phyloP scores from a whole-genome alignment of 1,140 invertebrate species.

The Drosophila ironensis region DNA sequence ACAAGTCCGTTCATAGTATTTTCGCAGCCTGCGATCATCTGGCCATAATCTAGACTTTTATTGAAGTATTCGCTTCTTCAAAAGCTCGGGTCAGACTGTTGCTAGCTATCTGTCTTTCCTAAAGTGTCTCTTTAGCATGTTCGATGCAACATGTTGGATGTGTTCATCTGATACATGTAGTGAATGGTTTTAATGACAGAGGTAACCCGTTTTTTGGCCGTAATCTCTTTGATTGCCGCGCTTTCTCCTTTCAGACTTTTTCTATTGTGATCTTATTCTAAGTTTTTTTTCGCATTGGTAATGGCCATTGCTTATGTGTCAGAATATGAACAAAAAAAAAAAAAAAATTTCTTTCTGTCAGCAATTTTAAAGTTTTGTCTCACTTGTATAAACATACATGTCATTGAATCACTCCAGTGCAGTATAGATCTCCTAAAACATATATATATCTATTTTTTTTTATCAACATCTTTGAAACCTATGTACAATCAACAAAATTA shows the following conservation, averaged over 20 bases:
- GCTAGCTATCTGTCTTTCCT: no score
- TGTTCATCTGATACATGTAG: not conserved
- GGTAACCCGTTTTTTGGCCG: constrained; percentile 35
- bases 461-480: no score
- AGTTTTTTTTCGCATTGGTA: not conserved
- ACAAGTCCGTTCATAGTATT: no score
- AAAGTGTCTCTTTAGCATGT: not conserved
- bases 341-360: not conserved
- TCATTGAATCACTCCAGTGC: no score
- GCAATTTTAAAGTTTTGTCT: no score
- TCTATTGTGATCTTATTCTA: constrained; percentile 8
- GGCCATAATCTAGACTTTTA: no score
- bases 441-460: not conserved
- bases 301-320: not conserved
- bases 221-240: constrained; percentile 19
- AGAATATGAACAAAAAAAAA: not conserved
- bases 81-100: no score
- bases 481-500: no score
- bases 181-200: not conserved
- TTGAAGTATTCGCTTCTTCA: no score
- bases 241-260: constrained; percentile 20
- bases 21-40: no score
- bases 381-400: no score
- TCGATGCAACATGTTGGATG: constrained; percentile 17
- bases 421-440: not conserved